Base-by-base conservation (phyloP, 1,140 invertebrate genomes). In the Acromyrmex charruanus region DNA sequence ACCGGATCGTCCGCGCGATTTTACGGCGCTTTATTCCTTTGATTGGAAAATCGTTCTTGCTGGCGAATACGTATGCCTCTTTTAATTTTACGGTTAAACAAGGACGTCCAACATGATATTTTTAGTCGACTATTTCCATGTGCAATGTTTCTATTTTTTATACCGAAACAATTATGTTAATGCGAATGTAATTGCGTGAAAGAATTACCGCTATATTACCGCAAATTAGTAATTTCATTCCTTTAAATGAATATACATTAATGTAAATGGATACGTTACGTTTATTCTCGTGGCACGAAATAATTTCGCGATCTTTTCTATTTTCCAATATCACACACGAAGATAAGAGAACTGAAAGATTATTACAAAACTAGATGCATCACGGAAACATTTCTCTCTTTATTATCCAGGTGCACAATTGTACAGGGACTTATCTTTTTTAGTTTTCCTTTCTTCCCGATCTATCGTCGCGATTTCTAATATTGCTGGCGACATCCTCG, bases 1-100 rank as follows among this genome's bases (percentile, higher is more conserved):
- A 86, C 68, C 49, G 79, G 55, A 75, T 89, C 77, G 69, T 74
- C 31, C 61, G 79, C 44, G 77, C 59, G 77, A 90, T 89, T 90
- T 90, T 82, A 74, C 85, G 58, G 35, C 77, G 77, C 85, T 90
- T 90, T 87, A 53, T 87, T 85, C 65, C 49, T 39, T 35, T 10
- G 35, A 35, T 44, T 16, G 21, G 25, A 51, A 59, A 74, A 82
- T 51, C 59, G 59, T n/a, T 59, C 71, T 55, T 63, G 61, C 58
- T 35, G 59, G 53, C 77, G 66, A 14, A 35, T 39, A 39, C 51
- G 18, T 18, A 7, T 58, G 39, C 12, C 31, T 59, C 58, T 77
- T 89, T 90, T 87, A 89, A 85, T 88, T 68, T 39, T 51, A n/a
- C 2, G n/a, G 25, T 44, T 31, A 49, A 87, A 55, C 44, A 63